Evolutionary conservation across 1,140 invertebrate genomes (phyloP), one percentile per base, ranked within the genome.

Genomic region (Atta texana): DNA sequence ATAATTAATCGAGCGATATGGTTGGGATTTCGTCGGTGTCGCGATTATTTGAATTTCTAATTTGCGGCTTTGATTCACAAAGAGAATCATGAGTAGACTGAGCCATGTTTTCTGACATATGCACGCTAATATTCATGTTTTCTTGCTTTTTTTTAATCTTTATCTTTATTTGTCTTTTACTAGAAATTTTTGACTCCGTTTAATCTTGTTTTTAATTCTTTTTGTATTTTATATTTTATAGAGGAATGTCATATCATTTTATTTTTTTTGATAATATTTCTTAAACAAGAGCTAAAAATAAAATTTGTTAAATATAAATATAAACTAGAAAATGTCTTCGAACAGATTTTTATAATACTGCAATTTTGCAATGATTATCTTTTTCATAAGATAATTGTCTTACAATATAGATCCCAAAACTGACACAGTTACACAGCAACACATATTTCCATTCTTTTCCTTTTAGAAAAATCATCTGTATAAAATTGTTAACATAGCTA

Each of bases 21-120:
- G 14, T 57, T 7, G 34, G 0, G 59, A 76, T 69, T 82, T 82
- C 44, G 69, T 72, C 44, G n/a, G 12, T 14, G 12, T 31, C 14
- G 55, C 78, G 21, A 39, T 53, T 39, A 86, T 88, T 89, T 90
- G 84, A 88, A 88, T 85, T 88, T 88, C 76, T 72, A 86, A 90
- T 90, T 86, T 55, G 71, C 34, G 59, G 64, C 24, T 72, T 21
- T 63, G 55, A 0, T 68, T 14, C 68, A 61, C 71, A 76, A 75
- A 76, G 61, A 34, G 77, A 80, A 66, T 69, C 39, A 77, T 14
- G n/a, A 24, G 31, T 55, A 87, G 24, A 18, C 18, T 31, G 16
- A 44, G 16, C 24, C 21, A 44, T 59, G 53, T 75, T 57, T 10
- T 6, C 16, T 14, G 24, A 49, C 7, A 31, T n/a, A 61, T n/a